Evolutionary conservation across 2,113 vertebrate species (phyloP).

Genomic region (Mustelus asterias): DNA sequence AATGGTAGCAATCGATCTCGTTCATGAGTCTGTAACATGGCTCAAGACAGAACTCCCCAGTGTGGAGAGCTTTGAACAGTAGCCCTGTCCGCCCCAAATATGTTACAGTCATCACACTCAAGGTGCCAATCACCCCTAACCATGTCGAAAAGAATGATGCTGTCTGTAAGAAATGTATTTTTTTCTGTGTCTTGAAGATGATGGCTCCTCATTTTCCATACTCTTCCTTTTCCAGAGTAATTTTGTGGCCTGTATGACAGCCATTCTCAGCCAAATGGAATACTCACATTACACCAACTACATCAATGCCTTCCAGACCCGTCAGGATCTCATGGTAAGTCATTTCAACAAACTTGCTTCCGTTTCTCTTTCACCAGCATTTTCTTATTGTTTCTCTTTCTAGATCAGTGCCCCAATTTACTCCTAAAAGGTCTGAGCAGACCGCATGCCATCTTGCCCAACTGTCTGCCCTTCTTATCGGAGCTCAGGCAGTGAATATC

Average conservation of each 20-base stretch:
- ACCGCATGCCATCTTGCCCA: background rate
- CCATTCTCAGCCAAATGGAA: slow-evolving; percentile 55
- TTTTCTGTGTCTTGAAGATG: background rate
- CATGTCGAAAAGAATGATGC: background rate
- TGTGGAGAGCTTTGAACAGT: background rate
- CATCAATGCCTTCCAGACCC: slow-evolving; percentile 45
- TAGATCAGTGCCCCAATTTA: background rate
- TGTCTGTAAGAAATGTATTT: background rate
- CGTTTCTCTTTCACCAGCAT: background rate
- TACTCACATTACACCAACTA: slow-evolving; percentile 47
- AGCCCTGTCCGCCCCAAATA: background rate
- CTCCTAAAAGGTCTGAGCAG: background rate
- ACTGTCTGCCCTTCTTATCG: background rate
- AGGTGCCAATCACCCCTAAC: background rate
- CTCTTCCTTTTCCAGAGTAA: slow-evolving; percentile 43
- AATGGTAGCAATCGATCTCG: background rate
- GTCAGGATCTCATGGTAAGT: slow-evolving; percentile 50
- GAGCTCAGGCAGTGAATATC: background rate
- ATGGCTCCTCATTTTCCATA: background rate
- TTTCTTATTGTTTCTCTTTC: background rate
- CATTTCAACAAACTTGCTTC: background rate
- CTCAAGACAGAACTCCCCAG: background rate
- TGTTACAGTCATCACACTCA: background rate
- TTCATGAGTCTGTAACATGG: background rate
- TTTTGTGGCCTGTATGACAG: slow-evolving; percentile 52